Conservation (phyloP, 2,113 vertebrate species). For the Trichomycterus rosablanca region DNA sequence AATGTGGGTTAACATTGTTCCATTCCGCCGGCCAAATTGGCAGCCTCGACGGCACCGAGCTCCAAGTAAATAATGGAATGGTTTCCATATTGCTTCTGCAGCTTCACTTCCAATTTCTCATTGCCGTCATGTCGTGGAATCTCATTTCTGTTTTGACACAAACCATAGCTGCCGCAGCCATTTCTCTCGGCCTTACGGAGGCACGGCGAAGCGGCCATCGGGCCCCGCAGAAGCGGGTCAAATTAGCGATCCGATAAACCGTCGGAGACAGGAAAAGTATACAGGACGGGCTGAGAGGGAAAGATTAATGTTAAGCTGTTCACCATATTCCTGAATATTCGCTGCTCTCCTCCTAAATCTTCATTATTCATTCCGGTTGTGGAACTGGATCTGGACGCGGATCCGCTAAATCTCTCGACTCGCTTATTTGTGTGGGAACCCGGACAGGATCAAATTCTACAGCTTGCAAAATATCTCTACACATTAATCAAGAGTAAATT, state of each 20-base stretch:
- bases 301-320: constrained; percentile 28
- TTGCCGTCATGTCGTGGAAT: constrained; percentile 47
- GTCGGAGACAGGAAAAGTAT: neutral
- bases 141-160: constrained; percentile 46
- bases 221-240: neutral
- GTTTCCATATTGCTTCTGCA: constrained; percentile 56
- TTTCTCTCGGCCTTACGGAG: constrained; percentile 6
- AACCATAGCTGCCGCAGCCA: constrained; percentile 17
- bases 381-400: neutral
- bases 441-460: neutral
- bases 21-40: constrained; percentile 59
- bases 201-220: neutral
- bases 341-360: constrained; percentile 3
- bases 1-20: constrained; percentile 63
- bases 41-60: constrained; percentile 38
- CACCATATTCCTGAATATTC: constrained; percentile 23
- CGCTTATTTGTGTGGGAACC: neutral
- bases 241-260: constrained; percentile 20
- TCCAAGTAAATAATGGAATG: constrained; percentile 62
- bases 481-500: no score
- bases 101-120: constrained; percentile 49
- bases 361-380: neutral
- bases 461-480: no score
- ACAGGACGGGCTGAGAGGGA: constrained; percentile 2
- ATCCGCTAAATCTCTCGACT: neutral